A percentile compares a stretch with the other conserved stretches of the same genome.
Evolutionary conservation across 2,888 invertebrate species (phyloP).

Genomic region (Amblyteles armatorius): DNA sequence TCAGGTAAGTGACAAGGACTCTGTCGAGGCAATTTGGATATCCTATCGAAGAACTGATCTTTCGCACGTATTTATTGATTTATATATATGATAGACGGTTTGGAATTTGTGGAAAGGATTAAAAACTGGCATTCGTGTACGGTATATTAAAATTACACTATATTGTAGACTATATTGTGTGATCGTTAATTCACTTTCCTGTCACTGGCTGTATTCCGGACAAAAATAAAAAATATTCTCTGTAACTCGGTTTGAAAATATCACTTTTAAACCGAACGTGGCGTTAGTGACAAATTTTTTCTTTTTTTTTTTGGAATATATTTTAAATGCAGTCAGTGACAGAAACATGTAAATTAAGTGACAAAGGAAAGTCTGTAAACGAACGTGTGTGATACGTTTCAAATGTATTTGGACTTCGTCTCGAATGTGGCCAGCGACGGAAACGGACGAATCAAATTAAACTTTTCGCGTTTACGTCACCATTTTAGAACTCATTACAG

Average conservation of each 20-base stretch:
- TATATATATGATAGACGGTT: neutral
- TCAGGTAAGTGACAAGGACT: constrained; percentile 3
- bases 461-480: neutral
- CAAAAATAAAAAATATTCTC: no score
- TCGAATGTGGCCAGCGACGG: neutral
- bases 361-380: no score
- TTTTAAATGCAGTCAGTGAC: no score
- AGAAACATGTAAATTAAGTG: no score
- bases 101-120: neutral
- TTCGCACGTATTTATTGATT: neutral
- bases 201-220: no score
- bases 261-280: no score
- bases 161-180: neutral
- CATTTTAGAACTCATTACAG: neutral
- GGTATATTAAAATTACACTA: neutral
- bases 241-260: no score
- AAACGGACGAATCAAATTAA: neutral
- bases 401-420: no score
- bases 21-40: neutral
- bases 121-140: neutral
- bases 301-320: no score
- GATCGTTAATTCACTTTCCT: no score
- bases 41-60: neutral
- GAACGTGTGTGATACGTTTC: no score
- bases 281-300: no score